phyloP scores from a whole-genome alignment of 2,888 invertebrate species.

The Syrphus vitripennis region DNA sequence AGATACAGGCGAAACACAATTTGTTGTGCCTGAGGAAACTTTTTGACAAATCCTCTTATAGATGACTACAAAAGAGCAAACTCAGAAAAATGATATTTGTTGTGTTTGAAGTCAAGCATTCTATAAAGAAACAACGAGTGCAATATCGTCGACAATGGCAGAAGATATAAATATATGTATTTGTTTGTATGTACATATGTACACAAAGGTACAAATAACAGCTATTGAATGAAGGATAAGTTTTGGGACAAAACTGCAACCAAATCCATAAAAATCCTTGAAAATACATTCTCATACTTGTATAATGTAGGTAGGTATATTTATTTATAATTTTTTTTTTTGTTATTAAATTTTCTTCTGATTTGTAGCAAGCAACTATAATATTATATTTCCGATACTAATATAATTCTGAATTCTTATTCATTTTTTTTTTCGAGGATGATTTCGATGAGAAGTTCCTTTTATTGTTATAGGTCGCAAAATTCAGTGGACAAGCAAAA shows the following conservation, averaged over 20 bases:
- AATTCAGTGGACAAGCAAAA: too few relatives aligned
- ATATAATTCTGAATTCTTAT: background rate
- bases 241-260: background rate
- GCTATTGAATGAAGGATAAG: conserved; percentile 23
- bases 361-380: background rate
- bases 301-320: background rate
- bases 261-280: conserved; percentile 4
- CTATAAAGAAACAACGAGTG: conserved; percentile 10
- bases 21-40: too few relatives aligned
- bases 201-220: background rate
- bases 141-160: background rate
- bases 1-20: too few relatives aligned
- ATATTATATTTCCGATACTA: background rate
- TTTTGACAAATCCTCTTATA: background rate
- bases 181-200: background rate
- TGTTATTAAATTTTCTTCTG: background rate
- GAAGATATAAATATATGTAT: background rate
- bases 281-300: background rate
- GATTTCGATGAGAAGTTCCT: background rate
- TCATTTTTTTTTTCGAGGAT: background rate
- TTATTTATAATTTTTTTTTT: too few relatives aligned
- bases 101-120: conserved; percentile 29
- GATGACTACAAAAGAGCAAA: background rate
- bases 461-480: background rate
- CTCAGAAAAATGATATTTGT: background rate